phyloP scores from a whole-genome alignment of 2,113 vertebrate genomes.

The Urocitellus parryii region DNA sequence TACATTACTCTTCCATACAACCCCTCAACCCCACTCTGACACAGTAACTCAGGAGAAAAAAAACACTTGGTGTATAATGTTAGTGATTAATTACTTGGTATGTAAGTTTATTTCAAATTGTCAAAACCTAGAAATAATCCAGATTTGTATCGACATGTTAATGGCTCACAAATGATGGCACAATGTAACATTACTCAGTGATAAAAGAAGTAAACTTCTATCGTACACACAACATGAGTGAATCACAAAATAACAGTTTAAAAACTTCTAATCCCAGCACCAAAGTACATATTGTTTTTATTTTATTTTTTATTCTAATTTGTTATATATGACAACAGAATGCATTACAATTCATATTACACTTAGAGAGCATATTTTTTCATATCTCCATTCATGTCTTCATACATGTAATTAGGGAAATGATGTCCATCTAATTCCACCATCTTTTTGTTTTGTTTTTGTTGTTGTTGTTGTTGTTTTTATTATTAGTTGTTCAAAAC shows the following conservation, averaged over 20 bases:
- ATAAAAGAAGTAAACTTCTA: not conserved
- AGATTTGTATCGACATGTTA: not conserved
- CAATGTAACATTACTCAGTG: not conserved
- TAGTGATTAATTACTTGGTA: not conserved
- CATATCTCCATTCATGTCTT: no score
- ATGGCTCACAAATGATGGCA: not conserved
- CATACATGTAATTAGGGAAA: no score
- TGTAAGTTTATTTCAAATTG: not conserved
- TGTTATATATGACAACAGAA: no score
- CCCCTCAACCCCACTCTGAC: not conserved
- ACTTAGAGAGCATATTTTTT: no score
- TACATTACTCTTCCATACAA: not conserved
- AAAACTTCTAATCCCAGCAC: not conserved
- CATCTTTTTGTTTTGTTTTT: no score
- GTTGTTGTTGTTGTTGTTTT: no score
- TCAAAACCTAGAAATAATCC: not conserved
- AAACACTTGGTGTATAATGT: not conserved
- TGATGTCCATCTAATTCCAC: no score
- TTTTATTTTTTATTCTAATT: not conserved
- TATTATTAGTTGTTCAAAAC: no score
- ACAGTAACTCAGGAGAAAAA: not conserved
- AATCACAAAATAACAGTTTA: not conserved
- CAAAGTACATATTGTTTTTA: not conserved
- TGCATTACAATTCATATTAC: no score
- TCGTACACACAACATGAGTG: not conserved